Evolutionary conservation across 1,140 invertebrate genomes (phyloP), one percentile per base, ranked within the genome.

Genomic region (Bathynomus jamesi): DNA sequence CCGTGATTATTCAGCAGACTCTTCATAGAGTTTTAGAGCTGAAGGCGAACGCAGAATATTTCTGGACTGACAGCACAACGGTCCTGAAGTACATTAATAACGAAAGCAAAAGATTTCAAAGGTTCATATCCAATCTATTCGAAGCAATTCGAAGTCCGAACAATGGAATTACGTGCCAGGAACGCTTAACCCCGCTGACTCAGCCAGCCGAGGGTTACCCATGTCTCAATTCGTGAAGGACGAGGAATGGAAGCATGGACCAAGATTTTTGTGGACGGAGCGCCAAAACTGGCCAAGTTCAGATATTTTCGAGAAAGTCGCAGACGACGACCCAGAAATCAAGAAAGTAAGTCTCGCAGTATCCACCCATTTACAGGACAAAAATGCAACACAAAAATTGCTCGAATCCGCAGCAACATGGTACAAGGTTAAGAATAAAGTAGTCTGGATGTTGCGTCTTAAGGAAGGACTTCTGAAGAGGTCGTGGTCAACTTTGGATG

Each of bases 101-200:
- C 40, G n/a, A 40, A 25, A 17, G 25, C 0, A 30, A 28, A 0
- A 0, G 70, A 8, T 62, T 73, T n/a, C 65, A 77, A n/a, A 77
- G 30, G 0, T 77, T 76, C 25, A n/a, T 76, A 4, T n/a, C 67
- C 13, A 75, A 74, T 40, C 0, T 61, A 4, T 32, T 74, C 1
- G 60, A 25, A 13, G 31, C 69, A n/a, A 72, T 74, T 21, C 73
- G 53, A 28, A 65, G 32, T 31, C 25, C 7, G 4, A 40, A 61
- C 74, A 74, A 24, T 74, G 73, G 73, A 77, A 65, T 4, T 67
- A 74, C 28, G 73, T 74, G 11, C 60, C 73, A 3, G 21, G 24
- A 5, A 29, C 27, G 5, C 4, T 40, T 25, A 74, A 74, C n/a
- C 71, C 61, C 0, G 73, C 74, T 25, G 74, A 74, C 31, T 25